These are phyloP conservation scores for Drosophila setifemur DNA, from an alignment of 1,140 invertebrate species.

Conservation along the genomic window DNA sequence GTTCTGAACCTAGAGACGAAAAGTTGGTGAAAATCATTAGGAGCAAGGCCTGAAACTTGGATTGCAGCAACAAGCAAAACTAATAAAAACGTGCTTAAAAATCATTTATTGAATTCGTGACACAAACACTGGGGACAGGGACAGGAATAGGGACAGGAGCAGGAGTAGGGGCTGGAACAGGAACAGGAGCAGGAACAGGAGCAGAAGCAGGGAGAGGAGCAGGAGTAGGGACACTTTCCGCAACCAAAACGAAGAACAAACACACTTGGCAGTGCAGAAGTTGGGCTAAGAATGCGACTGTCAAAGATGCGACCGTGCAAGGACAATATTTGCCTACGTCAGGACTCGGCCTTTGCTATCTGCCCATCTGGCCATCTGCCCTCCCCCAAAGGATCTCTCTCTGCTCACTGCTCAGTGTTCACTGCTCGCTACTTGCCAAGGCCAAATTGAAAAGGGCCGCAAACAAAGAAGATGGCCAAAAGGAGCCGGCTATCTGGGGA, in stretches of 20 bases:
- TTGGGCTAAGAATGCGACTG: slow-evolving; percentile 35
- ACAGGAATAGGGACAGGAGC: too few relatives aligned
- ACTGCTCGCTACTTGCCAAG: slow-evolving; percentile 2
- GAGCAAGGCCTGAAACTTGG: slow-evolving; percentile 26
- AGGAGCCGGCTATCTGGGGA: too few relatives aligned
- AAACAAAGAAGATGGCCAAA: slow-evolving; percentile 40
- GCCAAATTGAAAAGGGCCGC: slow-evolving; percentile 60
- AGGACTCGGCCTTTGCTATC: slow-evolving; percentile 31
- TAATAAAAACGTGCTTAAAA: slow-evolving; percentile 80
- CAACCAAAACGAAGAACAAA: slow-evolving; percentile 1
- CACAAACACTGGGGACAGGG: slow-evolving; percentile 67
- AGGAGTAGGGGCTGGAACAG: too few relatives aligned
- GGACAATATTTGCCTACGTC: slow-evolving; percentile 70
- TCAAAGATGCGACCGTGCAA: slow-evolving; percentile 71
- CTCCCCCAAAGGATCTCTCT: too few relatives aligned
- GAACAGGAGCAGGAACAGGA: too few relatives aligned
- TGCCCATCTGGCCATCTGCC: background rate
- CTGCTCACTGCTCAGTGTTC: too few relatives aligned
- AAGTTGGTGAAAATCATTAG: too few relatives aligned
- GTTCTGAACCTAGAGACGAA: too few relatives aligned
- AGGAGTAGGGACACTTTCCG: too few relatives aligned
- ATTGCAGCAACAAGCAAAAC: slow-evolving; percentile 53
- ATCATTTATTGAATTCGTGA: slow-evolving; percentile 79
- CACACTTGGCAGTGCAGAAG: background rate
- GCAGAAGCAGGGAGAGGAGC: too few relatives aligned